phyloP scores from a whole-genome alignment of 2,113 vertebrate genomes.

The Rhinichthys klamathensis region DNA sequence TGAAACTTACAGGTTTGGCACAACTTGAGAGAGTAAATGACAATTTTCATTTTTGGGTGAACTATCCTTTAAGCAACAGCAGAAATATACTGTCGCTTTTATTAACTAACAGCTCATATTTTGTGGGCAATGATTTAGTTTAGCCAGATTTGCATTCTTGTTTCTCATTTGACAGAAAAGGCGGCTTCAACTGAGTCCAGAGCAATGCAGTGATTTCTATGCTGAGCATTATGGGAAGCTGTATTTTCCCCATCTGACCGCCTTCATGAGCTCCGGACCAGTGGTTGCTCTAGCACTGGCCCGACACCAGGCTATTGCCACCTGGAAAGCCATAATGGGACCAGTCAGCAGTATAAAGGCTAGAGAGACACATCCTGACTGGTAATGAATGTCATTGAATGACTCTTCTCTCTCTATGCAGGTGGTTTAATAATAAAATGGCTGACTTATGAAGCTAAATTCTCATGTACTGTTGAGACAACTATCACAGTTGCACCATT shows the following conservation, averaged over 20 bases:
- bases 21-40: too few relatives aligned
- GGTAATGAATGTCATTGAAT: conserved; percentile 75
- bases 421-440: background rate
- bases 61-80: background rate
- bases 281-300: conserved; percentile 83
- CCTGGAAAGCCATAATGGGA: conserved; percentile 90
- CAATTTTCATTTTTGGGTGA: too few relatives aligned
- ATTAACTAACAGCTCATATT: background rate
- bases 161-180: conserved; percentile 77
- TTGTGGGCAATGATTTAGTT: background rate
- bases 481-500: background rate
- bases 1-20: too few relatives aligned
- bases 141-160: background rate
- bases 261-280: conserved; percentile 95
- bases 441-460: background rate
- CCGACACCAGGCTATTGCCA: conserved; percentile 80
- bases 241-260: conserved; percentile 89
- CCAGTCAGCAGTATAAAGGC: conserved; percentile 82
- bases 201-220: conserved; percentile 95
- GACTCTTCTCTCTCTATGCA: background rate
- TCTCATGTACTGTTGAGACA: background rate
- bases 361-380: conserved; percentile 83
- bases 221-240: conserved; percentile 88
- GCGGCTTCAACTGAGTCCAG: conserved; percentile 87
- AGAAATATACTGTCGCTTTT: background rate